phyloP scores from a whole-genome alignment of 2,797 vertebrate species.

The Diceros bicornis region DNA sequence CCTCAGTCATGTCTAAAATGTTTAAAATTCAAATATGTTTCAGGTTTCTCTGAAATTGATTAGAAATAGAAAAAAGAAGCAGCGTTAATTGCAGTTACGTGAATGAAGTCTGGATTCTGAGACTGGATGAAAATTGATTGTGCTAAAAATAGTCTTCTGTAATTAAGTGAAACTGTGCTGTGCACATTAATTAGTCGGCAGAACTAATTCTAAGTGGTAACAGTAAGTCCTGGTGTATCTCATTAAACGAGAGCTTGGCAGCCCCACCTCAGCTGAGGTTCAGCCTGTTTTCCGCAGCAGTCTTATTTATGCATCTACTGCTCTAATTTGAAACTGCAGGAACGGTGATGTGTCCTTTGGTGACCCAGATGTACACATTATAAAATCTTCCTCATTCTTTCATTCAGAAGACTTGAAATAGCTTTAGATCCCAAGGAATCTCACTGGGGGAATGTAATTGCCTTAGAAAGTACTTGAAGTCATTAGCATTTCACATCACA shows the following conservation, averaged over 20 bases:
- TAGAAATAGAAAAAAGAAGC: constrained; percentile 49
- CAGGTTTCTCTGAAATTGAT: constrained; percentile 68
- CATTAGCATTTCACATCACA: background rate
- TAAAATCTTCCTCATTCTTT: background rate
- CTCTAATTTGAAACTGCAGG: background rate
- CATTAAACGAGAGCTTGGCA: background rate
- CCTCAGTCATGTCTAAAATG: background rate
- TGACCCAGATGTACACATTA: background rate
- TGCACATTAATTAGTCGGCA: constrained; percentile 78
- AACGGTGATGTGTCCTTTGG: background rate
- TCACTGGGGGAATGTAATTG: background rate
- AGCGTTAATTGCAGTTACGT: constrained; percentile 61
- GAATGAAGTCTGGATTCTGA: constrained; percentile 71
- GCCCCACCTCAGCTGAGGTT: background rate
- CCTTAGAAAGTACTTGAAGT: background rate
- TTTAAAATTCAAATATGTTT: constrained; percentile 72
- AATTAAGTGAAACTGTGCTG: constrained; percentile 79
- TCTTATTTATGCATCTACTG: background rate
- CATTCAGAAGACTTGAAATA: constrained; percentile 28
- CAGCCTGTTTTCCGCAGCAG: background rate
- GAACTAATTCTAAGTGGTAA: constrained; percentile 72
- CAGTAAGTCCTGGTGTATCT: constrained; percentile 57
- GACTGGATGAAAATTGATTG: constrained; percentile 73
- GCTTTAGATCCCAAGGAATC: background rate
- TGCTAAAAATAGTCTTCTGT: constrained; percentile 73